Conservation (phyloP, 1,140 invertebrate genomes). For the Aleiodes sp. region DNA sequence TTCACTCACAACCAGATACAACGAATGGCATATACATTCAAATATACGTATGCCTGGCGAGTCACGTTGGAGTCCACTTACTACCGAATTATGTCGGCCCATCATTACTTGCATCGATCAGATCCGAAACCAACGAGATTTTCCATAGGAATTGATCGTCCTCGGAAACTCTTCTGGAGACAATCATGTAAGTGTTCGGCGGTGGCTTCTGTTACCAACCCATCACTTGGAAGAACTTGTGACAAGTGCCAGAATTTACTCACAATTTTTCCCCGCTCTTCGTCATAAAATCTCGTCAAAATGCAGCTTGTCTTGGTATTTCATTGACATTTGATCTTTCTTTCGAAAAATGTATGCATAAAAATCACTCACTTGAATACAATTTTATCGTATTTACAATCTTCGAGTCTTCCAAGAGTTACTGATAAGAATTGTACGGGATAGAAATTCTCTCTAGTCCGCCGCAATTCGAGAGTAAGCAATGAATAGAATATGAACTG, state of each 20-base stretch:
- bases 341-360: too few relatives aligned
- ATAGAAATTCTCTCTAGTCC: too few relatives aligned
- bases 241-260: not conserved
- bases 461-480: too few relatives aligned
- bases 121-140: constrained; percentile 57
- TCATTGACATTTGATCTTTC: too few relatives aligned
- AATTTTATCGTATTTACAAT: too few relatives aligned
- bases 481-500: too few relatives aligned
- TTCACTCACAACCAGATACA: constrained; percentile 25
- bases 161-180: constrained; percentile 44
- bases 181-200: constrained; percentile 46
- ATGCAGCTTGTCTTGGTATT: not conserved
- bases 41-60: constrained; percentile 14
- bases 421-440: too few relatives aligned
- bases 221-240: not conserved
- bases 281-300: not conserved
- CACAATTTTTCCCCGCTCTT: not conserved
- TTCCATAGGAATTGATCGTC: constrained; percentile 44
- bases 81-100: constrained; percentile 45
- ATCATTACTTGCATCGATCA: constrained; percentile 3
- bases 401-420: too few relatives aligned
- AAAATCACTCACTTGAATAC: too few relatives aligned
- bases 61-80: constrained; percentile 21
- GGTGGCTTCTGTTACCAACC: not conserved
- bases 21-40: constrained; percentile 30